Base-by-base conservation (phyloP, 2,797 vertebrate genomes). In the Lepus oiostolus region DNA sequence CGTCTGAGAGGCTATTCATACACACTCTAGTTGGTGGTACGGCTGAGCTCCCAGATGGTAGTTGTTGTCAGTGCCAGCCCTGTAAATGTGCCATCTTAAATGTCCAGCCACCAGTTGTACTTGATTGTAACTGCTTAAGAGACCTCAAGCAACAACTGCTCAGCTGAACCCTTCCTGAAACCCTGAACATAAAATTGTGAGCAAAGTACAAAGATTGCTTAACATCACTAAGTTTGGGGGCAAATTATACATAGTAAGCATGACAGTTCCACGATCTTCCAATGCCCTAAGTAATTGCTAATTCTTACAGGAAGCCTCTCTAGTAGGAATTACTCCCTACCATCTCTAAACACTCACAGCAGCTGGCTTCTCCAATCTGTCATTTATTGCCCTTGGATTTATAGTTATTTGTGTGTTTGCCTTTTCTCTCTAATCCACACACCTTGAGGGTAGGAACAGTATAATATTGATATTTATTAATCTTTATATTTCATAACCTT, bases 261-360 rank as follows among this genome's bases (percentile, higher is more conserved):
- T 30, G 38, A 52, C 79, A 83, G 65, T 12, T 54, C 54, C 62
- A 62, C 5, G 83, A 26, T 91, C 75, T 81, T 89, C 62, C 50
- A 76, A 71, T 42, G n/a, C 35, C 54, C 10, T 84, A 83, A 89
- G 79, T 89, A 95, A 93, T 87, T 80, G 63, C 28, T 76, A 83
- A 21, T 85, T 90, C 71, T 42, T 83, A 35, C 35, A 82, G 52
- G 71, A 86, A 81, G 50, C 1, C 81, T 86, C 62, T 32, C 35
- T 52, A 77, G 77, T 71, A 67, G 5, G 60, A 94, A 88, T 91
- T 90, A 85, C 94, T 93, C 85, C 83, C 88, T 88, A 79, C 42
- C 67, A 77, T 80, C 26, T 26, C 19, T 13, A 75, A 91, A 83
- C 22, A 75, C 19, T 70, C 17, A 58, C 58, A 81, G 42, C 65